Evolutionary conservation across 1,140 invertebrate species (phyloP).

Genomic region (Akabosia matsudoensis): DNA sequence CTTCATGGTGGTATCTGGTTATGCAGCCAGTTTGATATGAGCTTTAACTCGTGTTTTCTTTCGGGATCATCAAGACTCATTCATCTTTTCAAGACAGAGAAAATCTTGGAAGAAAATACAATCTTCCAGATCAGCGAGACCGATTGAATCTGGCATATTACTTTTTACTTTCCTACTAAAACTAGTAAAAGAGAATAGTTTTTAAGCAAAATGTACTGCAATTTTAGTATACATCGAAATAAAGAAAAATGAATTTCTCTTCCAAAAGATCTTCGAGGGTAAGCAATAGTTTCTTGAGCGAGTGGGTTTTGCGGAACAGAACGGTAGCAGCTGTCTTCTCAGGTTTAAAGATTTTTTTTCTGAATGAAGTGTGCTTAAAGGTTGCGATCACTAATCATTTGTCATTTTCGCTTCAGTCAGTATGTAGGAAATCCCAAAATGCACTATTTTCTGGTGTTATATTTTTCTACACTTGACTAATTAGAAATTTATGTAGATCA

Average conservation of each 20-base stretch:
- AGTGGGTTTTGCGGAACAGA: too few species aligned
- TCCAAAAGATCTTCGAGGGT: background rate
- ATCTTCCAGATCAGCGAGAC: background rate
- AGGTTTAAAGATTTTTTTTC: constrained; percentile 27
- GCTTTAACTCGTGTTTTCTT: background rate
- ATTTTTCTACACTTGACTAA: background rate
- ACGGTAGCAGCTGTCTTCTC: constrained; percentile 36
- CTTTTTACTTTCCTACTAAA: background rate
- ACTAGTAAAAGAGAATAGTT: background rate
- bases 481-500: constrained; percentile 8
- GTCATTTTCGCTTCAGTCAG: constrained; percentile 35
- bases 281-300: too few species aligned
- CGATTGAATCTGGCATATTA: constrained; percentile 13
- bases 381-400: constrained; percentile 29
- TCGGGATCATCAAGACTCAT: constrained; percentile 9
- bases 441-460: too few species aligned
- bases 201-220: too few species aligned
- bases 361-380: constrained; percentile 36
- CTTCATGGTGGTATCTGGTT: background rate
- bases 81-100: constrained; percentile 4
- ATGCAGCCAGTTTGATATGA: background rate
- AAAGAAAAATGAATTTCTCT: background rate
- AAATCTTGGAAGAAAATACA: background rate
- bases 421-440: too few species aligned
- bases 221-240: too few species aligned